These are phyloP conservation scores for Stenichneumon culpator DNA, from an alignment of 2,888 invertebrate genomes.

Conservation along the genomic window DNA sequence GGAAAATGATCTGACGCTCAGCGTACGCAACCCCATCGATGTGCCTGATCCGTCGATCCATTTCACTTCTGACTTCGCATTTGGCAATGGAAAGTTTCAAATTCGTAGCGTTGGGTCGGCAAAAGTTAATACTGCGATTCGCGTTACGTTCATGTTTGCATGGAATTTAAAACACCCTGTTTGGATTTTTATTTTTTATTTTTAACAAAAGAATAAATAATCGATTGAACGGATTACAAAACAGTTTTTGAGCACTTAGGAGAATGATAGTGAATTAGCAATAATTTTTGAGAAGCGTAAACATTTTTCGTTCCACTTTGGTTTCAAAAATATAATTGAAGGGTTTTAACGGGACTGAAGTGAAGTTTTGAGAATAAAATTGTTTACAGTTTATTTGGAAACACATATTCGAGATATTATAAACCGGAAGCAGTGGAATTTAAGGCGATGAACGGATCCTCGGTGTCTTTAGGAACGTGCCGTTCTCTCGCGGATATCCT, in stretches of 20 bases:
- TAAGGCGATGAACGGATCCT: not conserved
- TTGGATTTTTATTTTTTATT: too few species aligned
- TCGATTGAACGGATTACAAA: too few species aligned
- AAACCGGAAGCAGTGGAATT: not conserved
- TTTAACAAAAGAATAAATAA: too few species aligned
- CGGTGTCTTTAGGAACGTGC: slow-evolving; percentile 52
- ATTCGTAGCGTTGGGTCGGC: not conserved
- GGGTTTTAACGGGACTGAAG: too few species aligned
- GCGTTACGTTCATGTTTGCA: not conserved
- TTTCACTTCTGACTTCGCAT: not conserved
- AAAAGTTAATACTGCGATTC: not conserved
- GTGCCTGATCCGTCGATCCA: not conserved
- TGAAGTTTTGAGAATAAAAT: not conserved
- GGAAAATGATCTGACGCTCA: not conserved
- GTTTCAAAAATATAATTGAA: too few species aligned
- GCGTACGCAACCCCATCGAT: not conserved
- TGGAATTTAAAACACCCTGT: not conserved
- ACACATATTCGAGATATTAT: not conserved
- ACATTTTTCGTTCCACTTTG: too few species aligned
- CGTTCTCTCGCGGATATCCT: slow-evolving; percentile 68
- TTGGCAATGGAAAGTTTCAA: not conserved
- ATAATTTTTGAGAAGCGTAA: too few species aligned
- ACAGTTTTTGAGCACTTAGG: too few species aligned
- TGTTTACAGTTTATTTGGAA: not conserved
- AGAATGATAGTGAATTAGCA: too few species aligned